phyloP scores from a whole-genome alignment of 2,113 vertebrate species.

The Cyanoderma ruficeps region DNA sequence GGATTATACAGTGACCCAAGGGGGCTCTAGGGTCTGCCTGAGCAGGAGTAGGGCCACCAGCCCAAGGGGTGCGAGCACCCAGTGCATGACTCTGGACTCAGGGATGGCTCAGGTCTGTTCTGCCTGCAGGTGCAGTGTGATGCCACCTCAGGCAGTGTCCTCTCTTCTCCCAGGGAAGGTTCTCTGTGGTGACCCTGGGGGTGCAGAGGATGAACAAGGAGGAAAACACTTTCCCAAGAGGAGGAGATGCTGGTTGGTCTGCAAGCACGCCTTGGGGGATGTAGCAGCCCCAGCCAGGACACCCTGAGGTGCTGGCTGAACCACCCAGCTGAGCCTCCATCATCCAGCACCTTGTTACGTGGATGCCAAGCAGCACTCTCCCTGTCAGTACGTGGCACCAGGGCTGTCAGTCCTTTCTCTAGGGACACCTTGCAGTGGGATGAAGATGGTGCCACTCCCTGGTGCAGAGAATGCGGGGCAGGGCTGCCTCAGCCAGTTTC shows the following conservation, averaged over 20 bases:
- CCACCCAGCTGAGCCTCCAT: not conserved
- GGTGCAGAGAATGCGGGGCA: not conserved
- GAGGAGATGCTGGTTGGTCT: not conserved
- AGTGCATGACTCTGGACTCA: fast-evolving
- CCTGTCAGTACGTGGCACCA: fast-evolving
- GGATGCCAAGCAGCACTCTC: not conserved
- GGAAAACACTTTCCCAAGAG: not conserved
- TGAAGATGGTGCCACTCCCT: not conserved
- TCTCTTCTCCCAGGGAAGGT: not conserved
- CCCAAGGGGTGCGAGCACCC: not conserved
- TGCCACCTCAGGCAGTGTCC: not conserved
- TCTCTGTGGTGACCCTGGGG: not conserved
- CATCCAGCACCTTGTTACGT: not conserved
- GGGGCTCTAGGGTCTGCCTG: not conserved
- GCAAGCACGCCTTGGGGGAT: fast-evolving
- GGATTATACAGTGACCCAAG: not conserved
- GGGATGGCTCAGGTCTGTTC: not conserved
- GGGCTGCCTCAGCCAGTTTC: slow-evolving; percentile 12
- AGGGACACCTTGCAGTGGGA: not conserved
- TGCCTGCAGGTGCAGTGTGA: not conserved
- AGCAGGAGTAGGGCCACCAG: not conserved
- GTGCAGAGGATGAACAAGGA: not conserved
- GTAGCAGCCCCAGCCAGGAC: not conserved
- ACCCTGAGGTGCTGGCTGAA: not conserved
- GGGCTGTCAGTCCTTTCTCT: not conserved